These are phyloP conservation scores for Corythaeola cristata DNA, from an alignment of 2,113 vertebrate genomes.

Conservation along the genomic window DNA sequence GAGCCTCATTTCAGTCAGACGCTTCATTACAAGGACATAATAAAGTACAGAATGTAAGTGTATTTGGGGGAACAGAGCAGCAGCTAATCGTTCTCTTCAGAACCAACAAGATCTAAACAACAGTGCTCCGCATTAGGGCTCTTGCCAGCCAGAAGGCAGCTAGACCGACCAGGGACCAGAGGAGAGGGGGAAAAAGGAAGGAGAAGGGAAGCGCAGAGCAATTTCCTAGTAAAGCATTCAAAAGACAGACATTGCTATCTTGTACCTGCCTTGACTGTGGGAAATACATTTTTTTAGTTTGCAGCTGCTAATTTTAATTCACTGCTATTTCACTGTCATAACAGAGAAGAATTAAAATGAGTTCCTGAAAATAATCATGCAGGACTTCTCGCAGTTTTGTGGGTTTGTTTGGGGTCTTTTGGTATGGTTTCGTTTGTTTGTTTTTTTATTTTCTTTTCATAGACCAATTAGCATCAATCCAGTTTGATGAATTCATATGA, in stretches of 20 bases:
- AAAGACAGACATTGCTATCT: background rate
- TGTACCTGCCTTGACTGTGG: background rate
- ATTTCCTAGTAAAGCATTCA: background rate
- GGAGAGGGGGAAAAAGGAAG: background rate
- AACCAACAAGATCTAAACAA: background rate
- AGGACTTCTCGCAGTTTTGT: background rate
- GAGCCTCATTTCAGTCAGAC: background rate
- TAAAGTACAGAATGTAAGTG: background rate
- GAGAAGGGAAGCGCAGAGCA: background rate
- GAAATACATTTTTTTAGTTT: background rate
- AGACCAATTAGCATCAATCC: background rate
- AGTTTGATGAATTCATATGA: background rate
- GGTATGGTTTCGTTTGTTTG: background rate
- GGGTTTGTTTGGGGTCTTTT: background rate
- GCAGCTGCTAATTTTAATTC: background rate
- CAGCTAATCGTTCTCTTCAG: background rate
- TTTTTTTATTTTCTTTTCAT: background rate
- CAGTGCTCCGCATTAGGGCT: background rate
- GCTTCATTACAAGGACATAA: background rate
- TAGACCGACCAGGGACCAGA: background rate
- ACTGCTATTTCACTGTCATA: background rate
- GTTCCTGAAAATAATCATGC: background rate
- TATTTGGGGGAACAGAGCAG: background rate
- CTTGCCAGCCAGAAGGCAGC: background rate
- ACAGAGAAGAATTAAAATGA: background rate